Evolutionary conservation across 1,140 invertebrate species (phyloP), one percentile per base, ranked within the genome.

Genomic region (Eueides isabella): DNA sequence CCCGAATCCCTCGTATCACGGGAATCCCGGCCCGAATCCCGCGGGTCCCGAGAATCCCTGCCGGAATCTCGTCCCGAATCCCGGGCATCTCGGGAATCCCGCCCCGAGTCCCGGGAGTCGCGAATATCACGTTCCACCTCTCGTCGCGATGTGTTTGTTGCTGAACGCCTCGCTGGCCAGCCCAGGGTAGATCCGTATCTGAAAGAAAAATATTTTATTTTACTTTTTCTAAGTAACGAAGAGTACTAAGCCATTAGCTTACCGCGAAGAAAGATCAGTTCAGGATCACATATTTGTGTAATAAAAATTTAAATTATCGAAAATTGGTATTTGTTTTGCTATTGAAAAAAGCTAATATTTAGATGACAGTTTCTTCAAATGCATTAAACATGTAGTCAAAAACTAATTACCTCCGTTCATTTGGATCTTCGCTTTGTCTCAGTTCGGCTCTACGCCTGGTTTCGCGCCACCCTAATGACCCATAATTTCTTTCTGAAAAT

Each of bases 181-280:
- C 78, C 94, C 82, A 85, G 93, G 80, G 88, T 95, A 85, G 89
- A 87, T 38, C 91, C 90, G 71, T 93, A 93, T 71, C 91, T 91
- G 33, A 65, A 41, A 33, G 11, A 19, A 55, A 12, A 55, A 19
- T 26, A 55, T 55, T 55, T 55, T 55, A 23, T 0, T 55, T 9
- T 23, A 26, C 9, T 26, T 26, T 14, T 0, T 41, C 2, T 48
- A 48, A 23, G 19, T 19, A 19, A 48, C 6, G 16, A n/a, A 19
- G n/a, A 19, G 1, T 6, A 48, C 35, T 33, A 33, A 33, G 9
- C 5, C 1, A 33, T 33, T 33, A 33, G 31, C 31, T 33, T 9
- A 33, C 31, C 11, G 7, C 11, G 31, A 33, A 33, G 31, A 33
- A 33, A 33, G 31, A 33, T 33, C 7, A 33, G n/a, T n/a, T n/a